These are phyloP conservation scores for Habrosyne pyritoides DNA, from an alignment of 2,888 invertebrate species.

Conservation along the genomic window DNA sequence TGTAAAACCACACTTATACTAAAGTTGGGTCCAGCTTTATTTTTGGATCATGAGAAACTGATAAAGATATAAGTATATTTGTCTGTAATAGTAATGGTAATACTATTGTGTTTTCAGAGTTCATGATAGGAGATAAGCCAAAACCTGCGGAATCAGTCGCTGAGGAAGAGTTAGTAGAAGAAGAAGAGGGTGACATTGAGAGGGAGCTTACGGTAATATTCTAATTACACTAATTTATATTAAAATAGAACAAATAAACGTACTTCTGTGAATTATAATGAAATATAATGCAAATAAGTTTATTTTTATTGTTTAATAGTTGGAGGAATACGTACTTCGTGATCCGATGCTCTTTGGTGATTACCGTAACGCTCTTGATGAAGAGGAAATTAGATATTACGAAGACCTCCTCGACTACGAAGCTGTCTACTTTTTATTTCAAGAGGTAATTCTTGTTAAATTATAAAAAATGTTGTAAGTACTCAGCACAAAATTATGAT, in stretches of 20 bases:
- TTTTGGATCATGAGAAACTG: too few relatives aligned
- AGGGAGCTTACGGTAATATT: slow-evolving; percentile 60
- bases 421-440: slow-evolving; percentile 93
- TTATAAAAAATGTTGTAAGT: too few relatives aligned
- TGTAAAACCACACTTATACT: too few relatives aligned
- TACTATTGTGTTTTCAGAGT: slow-evolving; percentile 40
- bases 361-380: slow-evolving; percentile 92
- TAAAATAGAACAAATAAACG: too few relatives aligned
- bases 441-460: slow-evolving; percentile 88
- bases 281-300: background rate
- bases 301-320: slow-evolving; percentile 38
- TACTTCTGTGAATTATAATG: too few relatives aligned
- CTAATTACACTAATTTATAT: too few relatives aligned
- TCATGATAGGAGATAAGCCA: slow-evolving; percentile 36
- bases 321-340: slow-evolving; percentile 88
- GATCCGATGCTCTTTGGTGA: slow-evolving; percentile 95
- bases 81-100: background rate
- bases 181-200: slow-evolving; percentile 61
- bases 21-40: too few relatives aligned
- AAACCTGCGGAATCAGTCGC: slow-evolving; percentile 22
- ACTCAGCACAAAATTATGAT: too few relatives aligned
- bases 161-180: slow-evolving; percentile 46
- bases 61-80: too few relatives aligned
- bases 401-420: slow-evolving; percentile 96
- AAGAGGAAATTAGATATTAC: slow-evolving; percentile 90